These are phyloP conservation scores for Strix uralensis DNA, from an alignment of 2,113 vertebrate species.

Conservation along the genomic window DNA sequence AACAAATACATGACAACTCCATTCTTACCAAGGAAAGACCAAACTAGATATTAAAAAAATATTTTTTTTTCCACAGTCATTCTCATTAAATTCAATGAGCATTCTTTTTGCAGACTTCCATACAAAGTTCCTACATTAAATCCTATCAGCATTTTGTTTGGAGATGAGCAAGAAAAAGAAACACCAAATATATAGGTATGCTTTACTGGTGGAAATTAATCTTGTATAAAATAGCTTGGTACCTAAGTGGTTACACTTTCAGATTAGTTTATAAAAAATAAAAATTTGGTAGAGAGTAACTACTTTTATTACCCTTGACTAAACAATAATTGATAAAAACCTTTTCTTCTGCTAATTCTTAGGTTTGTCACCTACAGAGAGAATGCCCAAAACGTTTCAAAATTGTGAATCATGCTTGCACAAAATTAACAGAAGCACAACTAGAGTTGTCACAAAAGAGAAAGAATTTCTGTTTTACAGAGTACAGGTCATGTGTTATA, in stretches of 20 bases:
- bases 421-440: neutral
- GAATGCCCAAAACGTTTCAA: neutral
- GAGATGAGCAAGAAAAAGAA: neutral
- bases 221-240: neutral
- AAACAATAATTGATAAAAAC: neutral
- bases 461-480: neutral
- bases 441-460: neutral
- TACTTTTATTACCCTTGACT: neutral
- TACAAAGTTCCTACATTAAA: neutral
- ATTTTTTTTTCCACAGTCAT: neutral
- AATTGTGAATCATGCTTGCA: neutral
- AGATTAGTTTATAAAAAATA: neutral
- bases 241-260: neutral
- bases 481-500: neutral
- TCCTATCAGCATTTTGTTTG: neutral
- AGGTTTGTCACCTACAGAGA: neutral
- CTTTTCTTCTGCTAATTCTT: neutral
- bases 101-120: neutral
- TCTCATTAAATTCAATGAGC: neutral
- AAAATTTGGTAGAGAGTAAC: neutral
- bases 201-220: neutral
- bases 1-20: neutral
- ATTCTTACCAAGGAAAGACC: neutral
- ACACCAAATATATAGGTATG: neutral
- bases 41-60: neutral